Evolutionary conservation across 2,888 invertebrate species (phyloP).

Genomic region (Pycnomerus fuliginosus): DNA sequence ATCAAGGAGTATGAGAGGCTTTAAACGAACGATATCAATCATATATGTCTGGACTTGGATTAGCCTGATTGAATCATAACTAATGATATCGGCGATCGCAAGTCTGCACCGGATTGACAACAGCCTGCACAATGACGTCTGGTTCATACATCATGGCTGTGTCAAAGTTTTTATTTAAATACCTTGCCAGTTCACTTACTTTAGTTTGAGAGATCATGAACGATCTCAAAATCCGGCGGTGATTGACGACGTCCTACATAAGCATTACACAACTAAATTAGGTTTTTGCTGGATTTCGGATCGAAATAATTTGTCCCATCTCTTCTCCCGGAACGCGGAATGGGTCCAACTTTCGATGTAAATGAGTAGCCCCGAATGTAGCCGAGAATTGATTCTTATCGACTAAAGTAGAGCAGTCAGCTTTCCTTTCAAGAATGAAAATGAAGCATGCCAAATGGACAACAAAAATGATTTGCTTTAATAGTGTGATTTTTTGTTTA

Average conservation of each 20-base stretch:
- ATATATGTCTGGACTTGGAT: slow-evolving; percentile 36
- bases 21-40: slow-evolving; percentile 42
- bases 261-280: slow-evolving; percentile 12
- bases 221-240: too few species aligned
- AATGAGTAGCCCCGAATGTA: too few species aligned
- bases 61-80: slow-evolving; percentile 45
- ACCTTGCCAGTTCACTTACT: slow-evolving; percentile 17
- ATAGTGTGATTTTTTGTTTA: too few species aligned
- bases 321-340: too few species aligned
- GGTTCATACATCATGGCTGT: slow-evolving; percentile 39
- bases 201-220: slow-evolving; percentile 7
- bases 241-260: slow-evolving; percentile 16
- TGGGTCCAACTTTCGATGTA: too few species aligned
- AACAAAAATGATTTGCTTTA: too few species aligned
- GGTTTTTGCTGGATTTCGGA: slow-evolving; percentile 8
- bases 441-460: too few species aligned
- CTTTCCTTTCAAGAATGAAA: too few species aligned
- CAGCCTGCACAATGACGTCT: slow-evolving; percentile 38
- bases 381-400: too few species aligned
- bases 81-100: slow-evolving; percentile 44
- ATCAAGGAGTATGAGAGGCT: too few species aligned
- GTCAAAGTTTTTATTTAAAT: slow-evolving; percentile 32
- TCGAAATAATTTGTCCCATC: too few species aligned
- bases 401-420: too few species aligned
- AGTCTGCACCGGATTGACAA: slow-evolving; percentile 36